phyloP scores from a whole-genome alignment of 2,113 vertebrate species.

The Sarotherodon lohbergeri region DNA sequence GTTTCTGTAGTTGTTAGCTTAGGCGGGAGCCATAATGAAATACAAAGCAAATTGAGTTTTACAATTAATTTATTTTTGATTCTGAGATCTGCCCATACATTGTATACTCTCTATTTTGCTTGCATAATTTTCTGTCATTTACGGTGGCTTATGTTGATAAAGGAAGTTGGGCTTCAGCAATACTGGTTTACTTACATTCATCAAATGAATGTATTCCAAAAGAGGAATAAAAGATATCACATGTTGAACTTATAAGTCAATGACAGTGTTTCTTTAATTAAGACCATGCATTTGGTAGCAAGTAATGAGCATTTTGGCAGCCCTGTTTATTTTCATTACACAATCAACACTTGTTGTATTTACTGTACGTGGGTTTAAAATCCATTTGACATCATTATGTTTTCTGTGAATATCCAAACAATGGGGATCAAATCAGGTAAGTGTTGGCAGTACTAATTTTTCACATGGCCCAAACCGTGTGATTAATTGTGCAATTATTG shows the following conservation, averaged over 20 bases:
- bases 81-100: neutral
- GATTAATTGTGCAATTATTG: neutral
- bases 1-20: neutral
- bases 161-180: neutral
- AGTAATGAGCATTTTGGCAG: neutral
- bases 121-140: neutral
- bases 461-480: neutral
- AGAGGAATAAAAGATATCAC: neutral
- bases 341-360: rapidly evolving
- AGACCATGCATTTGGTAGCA: neutral
- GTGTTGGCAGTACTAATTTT: neutral
- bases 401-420: neutral
- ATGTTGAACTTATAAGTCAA: neutral
- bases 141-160: neutral
- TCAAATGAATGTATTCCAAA: neutral
- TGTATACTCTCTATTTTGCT: neutral
- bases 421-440: neutral
- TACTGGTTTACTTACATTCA: neutral
- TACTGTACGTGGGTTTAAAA: neutral
- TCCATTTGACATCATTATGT: neutral
- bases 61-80: neutral
- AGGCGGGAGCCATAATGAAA: neutral
- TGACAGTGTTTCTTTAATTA: neutral
- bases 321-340: neutral
- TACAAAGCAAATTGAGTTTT: neutral